Percentiles rank a stretch among this genome's conserved stretches.
Evolutionary conservation across 2,888 invertebrate genomes (phyloP).

Genomic region (Brachyopa scutellaris): DNA sequence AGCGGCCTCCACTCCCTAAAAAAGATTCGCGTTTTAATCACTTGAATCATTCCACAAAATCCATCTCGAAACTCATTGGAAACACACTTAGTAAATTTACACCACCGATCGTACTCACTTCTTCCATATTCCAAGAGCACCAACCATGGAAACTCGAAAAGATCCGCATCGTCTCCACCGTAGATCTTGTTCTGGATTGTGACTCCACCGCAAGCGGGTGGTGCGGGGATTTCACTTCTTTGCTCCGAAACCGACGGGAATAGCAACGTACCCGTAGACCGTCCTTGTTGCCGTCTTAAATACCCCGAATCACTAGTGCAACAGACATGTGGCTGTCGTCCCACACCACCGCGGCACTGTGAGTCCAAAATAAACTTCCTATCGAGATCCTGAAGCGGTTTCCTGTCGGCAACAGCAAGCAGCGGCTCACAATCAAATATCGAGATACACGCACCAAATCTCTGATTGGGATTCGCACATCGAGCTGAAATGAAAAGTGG

Average conservation of each 20-base stretch:
- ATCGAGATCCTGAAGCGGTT: constrained; percentile 74
- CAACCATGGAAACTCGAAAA: constrained; percentile 89
- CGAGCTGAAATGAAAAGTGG: constrained; percentile 78
- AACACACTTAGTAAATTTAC: background rate
- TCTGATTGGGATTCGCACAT: constrained; percentile 82
- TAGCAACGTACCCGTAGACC: constrained; percentile 10
- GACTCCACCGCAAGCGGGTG: constrained; percentile 79
- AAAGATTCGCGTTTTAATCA: no score
- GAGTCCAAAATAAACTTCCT: constrained; percentile 77
- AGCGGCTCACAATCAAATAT: constrained; percentile 78
- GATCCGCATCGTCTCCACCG: constrained; percentile 84
- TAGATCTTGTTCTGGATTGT: constrained; percentile 84
- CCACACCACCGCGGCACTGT: constrained; percentile 75
- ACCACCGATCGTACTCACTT: constrained; percentile 74
- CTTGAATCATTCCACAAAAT: background rate
- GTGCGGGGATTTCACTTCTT: constrained; percentile 73
- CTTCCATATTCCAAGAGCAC: constrained; percentile 84
- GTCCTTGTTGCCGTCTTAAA: constrained; percentile 31
- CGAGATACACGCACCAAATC: constrained; percentile 77
- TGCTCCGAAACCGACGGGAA: constrained; percentile 18
- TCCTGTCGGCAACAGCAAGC: constrained; percentile 75
- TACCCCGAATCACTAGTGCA: constrained; percentile 78
- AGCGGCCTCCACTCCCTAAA: constrained; percentile 73
- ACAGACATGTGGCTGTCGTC: constrained; percentile 78
- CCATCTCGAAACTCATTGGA: no score